A percentile compares a stretch with the other conserved stretches of the same genome.
Conservation (phyloP, 2,113 vertebrate genomes). For the Diadophis punctatus region DNA sequence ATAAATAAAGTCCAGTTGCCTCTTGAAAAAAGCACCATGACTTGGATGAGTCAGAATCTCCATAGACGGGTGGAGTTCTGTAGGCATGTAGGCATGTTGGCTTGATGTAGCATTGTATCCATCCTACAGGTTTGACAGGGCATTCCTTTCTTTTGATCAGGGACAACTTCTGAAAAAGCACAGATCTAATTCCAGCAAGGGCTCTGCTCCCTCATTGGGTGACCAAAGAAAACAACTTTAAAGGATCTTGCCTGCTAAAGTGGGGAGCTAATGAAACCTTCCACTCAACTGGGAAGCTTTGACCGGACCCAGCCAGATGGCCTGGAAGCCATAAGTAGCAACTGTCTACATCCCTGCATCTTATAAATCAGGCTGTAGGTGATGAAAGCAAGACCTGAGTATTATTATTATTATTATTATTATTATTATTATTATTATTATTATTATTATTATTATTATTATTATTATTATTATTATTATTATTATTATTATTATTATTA, state of each 20-base stretch:
- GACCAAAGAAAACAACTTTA: not conserved
- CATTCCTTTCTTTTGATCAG: not conserved
- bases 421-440: too few relatives aligned
- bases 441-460: too few relatives aligned
- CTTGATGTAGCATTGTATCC: not conserved
- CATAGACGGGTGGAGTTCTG: not conserved
- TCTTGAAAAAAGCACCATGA: too few relatives aligned
- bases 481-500: too few relatives aligned
- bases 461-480: too few relatives aligned
- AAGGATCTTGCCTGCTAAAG: not conserved
- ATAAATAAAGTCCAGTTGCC: too few relatives aligned
- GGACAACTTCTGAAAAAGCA: not conserved
- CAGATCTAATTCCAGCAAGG: not conserved
- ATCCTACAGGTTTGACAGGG: not conserved
- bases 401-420: too few relatives aligned
- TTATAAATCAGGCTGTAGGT: not conserved
- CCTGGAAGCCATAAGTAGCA: not conserved
- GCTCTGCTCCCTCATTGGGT: not conserved
- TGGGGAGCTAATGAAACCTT: not conserved
- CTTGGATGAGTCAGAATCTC: too few relatives aligned
- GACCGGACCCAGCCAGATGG: not conserved
- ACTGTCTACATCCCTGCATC: not conserved
- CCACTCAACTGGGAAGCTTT: not conserved
- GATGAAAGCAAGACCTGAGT: not conserved
- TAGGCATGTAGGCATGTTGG: not conserved